Evolutionary conservation across 2,888 invertebrate species (phyloP).

Genomic region (Noctuana brunneofusca): DNA sequence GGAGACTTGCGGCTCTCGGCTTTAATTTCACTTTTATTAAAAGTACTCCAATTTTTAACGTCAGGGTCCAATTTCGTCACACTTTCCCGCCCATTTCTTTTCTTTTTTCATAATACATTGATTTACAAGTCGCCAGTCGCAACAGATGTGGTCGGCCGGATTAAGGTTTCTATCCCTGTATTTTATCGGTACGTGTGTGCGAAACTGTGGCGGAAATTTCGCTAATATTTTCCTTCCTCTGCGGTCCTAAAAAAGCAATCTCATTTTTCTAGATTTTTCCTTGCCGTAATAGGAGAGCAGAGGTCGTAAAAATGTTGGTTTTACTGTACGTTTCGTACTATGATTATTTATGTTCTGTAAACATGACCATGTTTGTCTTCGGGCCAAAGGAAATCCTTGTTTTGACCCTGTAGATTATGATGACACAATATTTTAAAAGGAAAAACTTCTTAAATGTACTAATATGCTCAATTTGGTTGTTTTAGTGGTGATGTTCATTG

Average conservation of each 20-base stretch:
- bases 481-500: too few species aligned
- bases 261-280: slow-evolving; percentile 24
- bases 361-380: slow-evolving; percentile 8
- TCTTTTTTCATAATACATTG: slow-evolving; percentile 48
- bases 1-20: too few species aligned
- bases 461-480: too few species aligned
- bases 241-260: slow-evolving; percentile 15
- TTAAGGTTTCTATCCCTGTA: slow-evolving; percentile 23
- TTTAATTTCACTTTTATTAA: too few species aligned
- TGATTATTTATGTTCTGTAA: slow-evolving; percentile 22
- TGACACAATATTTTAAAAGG: too few species aligned
- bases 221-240: slow-evolving; percentile 22
- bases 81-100: slow-evolving; percentile 46
- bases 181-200: slow-evolving; percentile 20
- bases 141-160: slow-evolving; percentile 52
- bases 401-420: neutral
- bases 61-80: slow-evolving; percentile 56
- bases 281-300: slow-evolving; percentile 15
- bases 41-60: too few species aligned
- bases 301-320: slow-evolving; percentile 22
- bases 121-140: slow-evolving; percentile 56
- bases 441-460: too few species aligned
- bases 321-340: slow-evolving; percentile 14
- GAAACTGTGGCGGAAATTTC: slow-evolving; percentile 5
- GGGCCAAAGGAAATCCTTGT: neutral